Percentiles rank a stretch among this genome's conserved stretches.
These are phyloP conservation scores for Benitochromis conjunctus DNA, from an alignment of 2,113 vertebrate genomes.

Conservation along the genomic window DNA sequence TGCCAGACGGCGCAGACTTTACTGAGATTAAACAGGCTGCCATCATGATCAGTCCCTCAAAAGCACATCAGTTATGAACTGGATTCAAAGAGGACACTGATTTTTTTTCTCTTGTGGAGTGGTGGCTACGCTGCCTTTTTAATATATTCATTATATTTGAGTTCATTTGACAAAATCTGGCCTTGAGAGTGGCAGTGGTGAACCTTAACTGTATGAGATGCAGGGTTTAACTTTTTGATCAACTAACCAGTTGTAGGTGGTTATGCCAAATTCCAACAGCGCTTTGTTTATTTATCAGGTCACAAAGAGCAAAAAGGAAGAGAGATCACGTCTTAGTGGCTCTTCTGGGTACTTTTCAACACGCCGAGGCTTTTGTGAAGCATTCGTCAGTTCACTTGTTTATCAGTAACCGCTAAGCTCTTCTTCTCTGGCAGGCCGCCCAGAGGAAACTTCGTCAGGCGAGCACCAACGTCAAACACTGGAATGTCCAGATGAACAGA, in stretches of 20 bases:
- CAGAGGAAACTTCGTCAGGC: slow-evolving; percentile 89
- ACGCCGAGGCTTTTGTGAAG: accelerated
- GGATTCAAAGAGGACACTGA: neutral
- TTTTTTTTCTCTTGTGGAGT: accelerated
- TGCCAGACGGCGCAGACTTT: neutral
- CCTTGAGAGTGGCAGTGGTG: neutral
- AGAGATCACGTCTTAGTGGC: neutral
- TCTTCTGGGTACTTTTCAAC: neutral
- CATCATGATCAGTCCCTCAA: neutral
- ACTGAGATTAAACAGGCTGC: neutral
- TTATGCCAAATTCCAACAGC: neutral
- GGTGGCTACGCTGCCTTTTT: neutral
- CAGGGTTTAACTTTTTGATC: accelerated
- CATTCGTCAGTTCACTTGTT: accelerated
- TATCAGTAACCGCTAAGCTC: neutral
- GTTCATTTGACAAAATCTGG: neutral
- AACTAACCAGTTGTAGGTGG: neutral
- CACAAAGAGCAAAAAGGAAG: neutral
- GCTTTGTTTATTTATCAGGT: neutral
- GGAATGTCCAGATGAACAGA: slow-evolving; percentile 96
- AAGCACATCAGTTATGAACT: neutral
- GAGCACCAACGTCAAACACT: slow-evolving; percentile 95
- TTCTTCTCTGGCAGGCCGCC: slow-evolving; percentile 76
- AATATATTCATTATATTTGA: accelerated
- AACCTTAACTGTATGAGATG: neutral